Evolutionary conservation across 2,797 vertebrate genomes (phyloP), one percentile per base, ranked within the genome.

Genomic region (Sphenodon punctatus): DNA sequence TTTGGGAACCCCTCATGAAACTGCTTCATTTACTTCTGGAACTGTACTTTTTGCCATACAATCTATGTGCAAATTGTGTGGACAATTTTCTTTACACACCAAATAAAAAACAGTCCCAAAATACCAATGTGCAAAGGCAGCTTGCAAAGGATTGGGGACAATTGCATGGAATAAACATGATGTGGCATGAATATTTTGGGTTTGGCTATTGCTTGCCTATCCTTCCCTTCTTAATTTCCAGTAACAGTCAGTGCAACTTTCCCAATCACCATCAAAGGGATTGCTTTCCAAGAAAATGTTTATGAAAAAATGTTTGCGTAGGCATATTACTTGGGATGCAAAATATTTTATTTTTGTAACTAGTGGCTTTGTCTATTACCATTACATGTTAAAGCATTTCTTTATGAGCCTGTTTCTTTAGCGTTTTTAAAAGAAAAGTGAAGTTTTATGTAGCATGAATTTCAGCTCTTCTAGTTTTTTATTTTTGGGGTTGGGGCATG

Each of bases 201-300:
- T 80, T 74, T 86, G 48, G 25, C 45, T 59, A 0, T 20, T 43
- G 34, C 53, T 76, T 66, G 39, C 60, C 42, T 46, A 70, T 53
- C 34, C 80, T 86, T 77, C 20, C 3, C 68, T 75, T 73, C 71
- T 72, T 77, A 51, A 49, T 36, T 58, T 34, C 38, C n/a, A 58
- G 4, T 27, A 58, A 67, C 11, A 41, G 76, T 41, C 13, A 4
- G 49, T 73, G 65, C 46, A 48, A 32, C 15, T 51, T 79, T 81
- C 46, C 41, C n/a, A 45, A 22, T 67, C 72, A 38, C 61, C 77
- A 36, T 43, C 74, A 71, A 51, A 32, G 7, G 14, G 48, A 23
- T 46, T n/a, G 14, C 8, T 60, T 84, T 87, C 64, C 34, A n/a
- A 17, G 77, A 70, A 84, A 87, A 75, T 49, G 68, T n/a, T 36